Percentiles rank a stretch among this genome's conserved stretches.
phyloP scores from a whole-genome alignment of 2,797 vertebrate genomes.

The Lagocephalus sceleratus region DNA sequence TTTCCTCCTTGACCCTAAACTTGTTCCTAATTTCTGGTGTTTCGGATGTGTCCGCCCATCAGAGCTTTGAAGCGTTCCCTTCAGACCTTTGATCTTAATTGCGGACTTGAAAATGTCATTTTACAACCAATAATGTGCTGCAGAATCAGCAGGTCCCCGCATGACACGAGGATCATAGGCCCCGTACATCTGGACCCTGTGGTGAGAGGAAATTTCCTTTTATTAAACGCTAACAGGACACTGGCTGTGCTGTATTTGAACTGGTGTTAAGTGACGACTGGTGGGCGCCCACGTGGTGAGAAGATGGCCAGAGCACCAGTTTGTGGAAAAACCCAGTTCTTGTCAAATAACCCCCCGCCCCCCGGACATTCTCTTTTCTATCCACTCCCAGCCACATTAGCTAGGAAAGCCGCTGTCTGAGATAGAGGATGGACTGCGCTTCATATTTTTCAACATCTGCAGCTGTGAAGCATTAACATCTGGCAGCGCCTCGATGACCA shows the following conservation, averaged over 20 bases:
- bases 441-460: constrained; percentile 40
- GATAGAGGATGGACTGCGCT: neutral
- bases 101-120: constrained; percentile 28
- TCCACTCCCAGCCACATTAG: too few species aligned
- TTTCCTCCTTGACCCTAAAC: constrained; percentile 26
- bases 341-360: too few species aligned
- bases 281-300: constrained; percentile 13
- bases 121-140: constrained; percentile 47
- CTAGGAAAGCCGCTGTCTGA: too few species aligned
- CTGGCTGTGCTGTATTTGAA: constrained; percentile 4
- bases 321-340: too few species aligned
- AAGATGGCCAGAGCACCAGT: neutral
- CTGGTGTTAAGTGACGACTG: constrained; percentile 28
- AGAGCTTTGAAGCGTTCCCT: constrained; percentile 26
- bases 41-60: constrained; percentile 31
- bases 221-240: constrained; percentile 39
- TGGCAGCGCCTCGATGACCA: constrained; percentile 49
- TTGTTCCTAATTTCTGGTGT: constrained; percentile 43
- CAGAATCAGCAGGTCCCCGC: constrained; percentile 35
- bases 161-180: constrained; percentile 37
- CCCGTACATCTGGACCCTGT: constrained; percentile 33
- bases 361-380: too few species aligned
- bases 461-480: constrained; percentile 56
- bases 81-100: constrained; percentile 49
- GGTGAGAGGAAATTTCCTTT: constrained; percentile 38